Percentiles rank a stretch among this genome's conserved stretches.
These are phyloP conservation scores for Sabatieria punctata DNA, from an alignment of 2,888 invertebrate species.

Conservation along the genomic window DNA sequence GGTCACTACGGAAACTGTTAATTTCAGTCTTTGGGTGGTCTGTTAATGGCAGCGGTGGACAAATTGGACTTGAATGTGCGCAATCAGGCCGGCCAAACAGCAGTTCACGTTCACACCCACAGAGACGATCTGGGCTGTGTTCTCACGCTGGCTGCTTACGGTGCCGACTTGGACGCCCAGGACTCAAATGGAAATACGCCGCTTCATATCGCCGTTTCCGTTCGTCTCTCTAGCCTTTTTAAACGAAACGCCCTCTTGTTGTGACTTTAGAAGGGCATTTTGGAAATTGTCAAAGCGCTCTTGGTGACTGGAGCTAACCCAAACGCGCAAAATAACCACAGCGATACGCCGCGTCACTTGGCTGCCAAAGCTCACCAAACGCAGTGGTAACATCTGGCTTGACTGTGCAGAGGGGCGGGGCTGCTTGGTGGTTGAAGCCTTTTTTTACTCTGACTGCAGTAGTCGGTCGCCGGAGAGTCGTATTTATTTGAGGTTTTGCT, in stretches of 20 bases:
- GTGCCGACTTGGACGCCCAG: slow-evolving; percentile 32
- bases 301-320: slow-evolving; percentile 38
- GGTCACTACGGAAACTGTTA: too few species aligned
- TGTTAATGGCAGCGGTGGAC: neutral
- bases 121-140: slow-evolving; percentile 28
- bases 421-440: too few species aligned
- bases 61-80: slow-evolving; percentile 30
- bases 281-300: slow-evolving; percentile 33
- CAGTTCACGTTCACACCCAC: slow-evolving; percentile 30
- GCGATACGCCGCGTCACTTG: slow-evolving; percentile 35
- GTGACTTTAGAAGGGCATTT: too few species aligned
- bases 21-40: slow-evolving; percentile 3
- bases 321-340: slow-evolving; percentile 29
- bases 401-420: too few species aligned
- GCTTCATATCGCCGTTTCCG: slow-evolving; percentile 33
- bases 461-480: too few species aligned
- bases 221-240: too few species aligned
- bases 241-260: too few species aligned
- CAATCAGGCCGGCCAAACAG: slow-evolving; percentile 34
- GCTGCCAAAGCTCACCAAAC: too few species aligned
- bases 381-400: too few species aligned
- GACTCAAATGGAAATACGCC: slow-evolving; percentile 33
- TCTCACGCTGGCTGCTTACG: slow-evolving; percentile 35
- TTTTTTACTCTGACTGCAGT: too few species aligned
- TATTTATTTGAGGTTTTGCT: too few species aligned